These are phyloP conservation scores for Procambarus virginalis DNA, from an alignment of 1,140 invertebrate species.

Conservation along the genomic window DNA sequence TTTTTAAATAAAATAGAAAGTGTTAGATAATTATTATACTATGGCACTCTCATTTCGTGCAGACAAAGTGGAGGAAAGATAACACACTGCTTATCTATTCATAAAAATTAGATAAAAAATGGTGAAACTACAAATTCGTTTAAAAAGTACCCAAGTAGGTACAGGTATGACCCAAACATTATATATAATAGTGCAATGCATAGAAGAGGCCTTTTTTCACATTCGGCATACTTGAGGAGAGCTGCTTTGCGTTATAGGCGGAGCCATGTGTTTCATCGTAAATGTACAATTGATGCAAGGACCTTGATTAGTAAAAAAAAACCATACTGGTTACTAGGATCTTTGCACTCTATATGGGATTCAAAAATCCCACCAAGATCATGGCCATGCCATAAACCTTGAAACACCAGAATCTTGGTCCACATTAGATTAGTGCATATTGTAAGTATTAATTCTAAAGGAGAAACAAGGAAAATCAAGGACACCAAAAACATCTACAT, in stretches of 20 bases:
- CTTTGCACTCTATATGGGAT: neutral
- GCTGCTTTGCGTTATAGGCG: neutral
- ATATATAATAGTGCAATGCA: neutral
- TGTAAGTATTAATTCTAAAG: neutral
- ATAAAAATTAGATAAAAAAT: neutral
- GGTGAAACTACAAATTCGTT: neutral
- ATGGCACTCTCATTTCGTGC: conserved; percentile 9
- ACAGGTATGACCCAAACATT: neutral
- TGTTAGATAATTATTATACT: neutral
- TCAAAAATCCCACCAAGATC: neutral
- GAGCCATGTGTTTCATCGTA: neutral
- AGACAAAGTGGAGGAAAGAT: neutral
- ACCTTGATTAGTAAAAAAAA: neutral
- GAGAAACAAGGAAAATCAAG: neutral
- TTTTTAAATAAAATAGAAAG: neutral
- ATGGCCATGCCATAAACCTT: neutral
- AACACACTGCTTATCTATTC: neutral
- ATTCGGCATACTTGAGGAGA: neutral
- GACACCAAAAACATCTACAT: neutral
- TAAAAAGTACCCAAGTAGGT: neutral
- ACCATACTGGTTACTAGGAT: neutral
- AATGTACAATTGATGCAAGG: neutral
- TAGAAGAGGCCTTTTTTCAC: neutral
- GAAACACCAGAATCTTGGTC: conserved; percentile 7
- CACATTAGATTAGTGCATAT: neutral